Percentiles rank a stretch among this genome's conserved stretches.
These are phyloP conservation scores for Mobula birostris DNA, from an alignment of 2,113 vertebrate species.

Conservation along the genomic window DNA sequence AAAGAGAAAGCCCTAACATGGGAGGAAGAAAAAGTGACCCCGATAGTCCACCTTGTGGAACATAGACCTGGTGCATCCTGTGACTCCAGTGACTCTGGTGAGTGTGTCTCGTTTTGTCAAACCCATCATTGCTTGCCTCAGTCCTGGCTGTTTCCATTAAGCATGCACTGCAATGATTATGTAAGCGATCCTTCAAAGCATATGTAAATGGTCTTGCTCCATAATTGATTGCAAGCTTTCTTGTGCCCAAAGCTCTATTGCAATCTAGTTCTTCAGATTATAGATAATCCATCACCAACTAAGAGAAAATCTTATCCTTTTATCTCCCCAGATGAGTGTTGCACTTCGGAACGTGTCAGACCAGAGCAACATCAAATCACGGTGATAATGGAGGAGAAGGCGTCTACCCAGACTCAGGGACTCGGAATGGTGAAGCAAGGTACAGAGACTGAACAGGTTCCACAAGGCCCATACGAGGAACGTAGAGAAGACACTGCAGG, in stretches of 20 bases:
- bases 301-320: background rate
- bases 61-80: constrained; percentile 30
- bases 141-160: constrained; percentile 5
- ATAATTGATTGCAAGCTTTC: constrained; percentile 19
- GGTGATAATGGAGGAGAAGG: constrained; percentile 14
- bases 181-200: background rate
- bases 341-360: background rate
- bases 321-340: constrained; percentile 26
- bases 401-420: background rate
- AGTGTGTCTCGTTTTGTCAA: constrained; percentile 33
- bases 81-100: constrained; percentile 35
- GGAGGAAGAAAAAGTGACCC: constrained; percentile 35
- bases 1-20: constrained; percentile 31
- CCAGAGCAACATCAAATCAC: background rate
- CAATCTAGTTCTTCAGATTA: background rate
- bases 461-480: background rate
- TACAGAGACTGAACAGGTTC: background rate
- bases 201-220: constrained; percentile 2
- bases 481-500: background rate
- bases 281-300: background rate
- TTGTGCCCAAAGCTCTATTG: constrained; percentile 4
- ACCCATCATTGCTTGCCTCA: constrained; percentile 10
- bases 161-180: constrained; percentile 28
- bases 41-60: constrained; percentile 28
- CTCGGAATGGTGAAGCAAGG: background rate